Base-by-base conservation (phyloP, 2,797 vertebrate species). In the Fistularia commersonii region DNA sequence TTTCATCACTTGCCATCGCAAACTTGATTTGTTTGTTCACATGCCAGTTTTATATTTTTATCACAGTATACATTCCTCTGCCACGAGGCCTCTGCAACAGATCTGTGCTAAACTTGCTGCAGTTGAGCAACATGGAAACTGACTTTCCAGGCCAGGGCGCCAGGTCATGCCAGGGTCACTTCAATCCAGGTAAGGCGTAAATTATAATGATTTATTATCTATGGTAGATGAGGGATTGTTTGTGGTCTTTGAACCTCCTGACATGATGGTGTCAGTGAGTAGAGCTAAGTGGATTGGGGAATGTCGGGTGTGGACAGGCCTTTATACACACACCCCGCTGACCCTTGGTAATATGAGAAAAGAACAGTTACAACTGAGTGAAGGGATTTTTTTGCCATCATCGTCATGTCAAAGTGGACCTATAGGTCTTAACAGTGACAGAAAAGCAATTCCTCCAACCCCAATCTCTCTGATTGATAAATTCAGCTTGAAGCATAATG, bases 41-140 rank as follows among this genome's bases (percentile, higher is more conserved):
- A 61, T 41, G 63, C 55, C 35, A 39, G 15, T 23, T 74, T 67
- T 43, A 47, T 77, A 73, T 70, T 53, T 79, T 72, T 51, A 74
- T 58, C 70, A 46, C 51, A 54, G 41, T 67, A 62, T 38, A 61
- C 71, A 75, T 73, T 72, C 69, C 57, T 11, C 0, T 1, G 9
- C 32, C 40, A 3, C 51, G 57, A 64, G 53, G 52, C 8, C 13
- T 33, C 14, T 10, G 33, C 51, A 13, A 38, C 35, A 46, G 45
- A 55, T 48, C 51, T 52, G 43, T 3, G 12, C 43, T 34, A 8
- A 40, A 38, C 32, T 50, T 45, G 15, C 51, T 48, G 48, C 59
- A 59, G 54, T 64, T 45, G 48, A 5, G 45, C 40, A 32, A n/a
- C 37, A 42, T 8, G 12, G 46, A 51, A 34, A n/a, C 0, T 42